Base-by-base conservation (phyloP, 2,797 vertebrate species). In the Miichthys miiuy region DNA sequence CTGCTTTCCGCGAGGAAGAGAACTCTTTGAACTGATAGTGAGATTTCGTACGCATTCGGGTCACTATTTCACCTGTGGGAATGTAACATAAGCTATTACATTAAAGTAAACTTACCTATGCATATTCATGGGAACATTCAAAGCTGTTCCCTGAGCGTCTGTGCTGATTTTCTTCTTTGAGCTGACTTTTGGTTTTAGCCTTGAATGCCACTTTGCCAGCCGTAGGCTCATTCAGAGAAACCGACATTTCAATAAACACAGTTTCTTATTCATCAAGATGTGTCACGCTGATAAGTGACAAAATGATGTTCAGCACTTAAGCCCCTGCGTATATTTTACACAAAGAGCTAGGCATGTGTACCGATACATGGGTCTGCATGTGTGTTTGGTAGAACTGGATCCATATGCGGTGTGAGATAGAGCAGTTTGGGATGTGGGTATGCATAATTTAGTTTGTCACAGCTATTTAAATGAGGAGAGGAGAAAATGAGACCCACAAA, bases 371-470 rank as follows among this genome's bases (percentile, higher is more conserved):
- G 47, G 6, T 68, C n/a, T 14, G 42, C 13, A 4, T 44, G 42
- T 14, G 13, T 63, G n/a, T 62, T 55, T 44, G 17, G 18, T 47
- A 56, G 34, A 64, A 23, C 30, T 58, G 47, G n/a, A 79, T 75
- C 50, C 62, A 71, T 66, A 74, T 69, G 66, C 63, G 9, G 50
- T 4, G 5, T 61, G 62, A 86, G 77, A 85, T 65, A 50, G 60
- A 62, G 25, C 34, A 52, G 64, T 80, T 80, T 67, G 79, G 48
- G 46, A 57, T 77, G 77, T 70, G 67, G 72, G 66, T 62, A 21
- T 88, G 86, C 66, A 84, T 90, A 90, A 91, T 89, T 87, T 63
- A 73, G 72, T 90, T 88, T 74, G 79, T 88, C 82, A 86, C 77
- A 75, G 79, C 73, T 72, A 64, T 90, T 87, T 83, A 73, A 84